Evolutionary conservation across 2,113 vertebrate genomes (phyloP), one percentile per base, ranked within the genome.

Genomic region (Pungitius pungitius): DNA sequence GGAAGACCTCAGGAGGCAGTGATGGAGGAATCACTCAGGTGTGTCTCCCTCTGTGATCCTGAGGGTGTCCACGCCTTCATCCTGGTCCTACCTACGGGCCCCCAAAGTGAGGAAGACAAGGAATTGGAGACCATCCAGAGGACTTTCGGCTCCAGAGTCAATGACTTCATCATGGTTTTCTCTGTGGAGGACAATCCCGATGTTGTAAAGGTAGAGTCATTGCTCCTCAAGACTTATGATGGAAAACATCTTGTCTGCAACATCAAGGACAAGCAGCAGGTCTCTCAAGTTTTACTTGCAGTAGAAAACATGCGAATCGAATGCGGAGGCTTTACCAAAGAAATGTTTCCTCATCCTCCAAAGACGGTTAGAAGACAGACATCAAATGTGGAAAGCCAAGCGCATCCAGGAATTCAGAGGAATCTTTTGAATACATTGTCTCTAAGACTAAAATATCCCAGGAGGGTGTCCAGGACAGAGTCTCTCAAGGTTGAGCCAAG

Each of bases 121-220:
- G 85, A 89, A 71, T 39, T 86, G 24, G 24, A 84, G 43, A 65
- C 26, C 69, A 80, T 87, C 22, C 74, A 52, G 18, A 40, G 35
- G 0, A 66, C 55, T 3, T 78, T 87, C 3, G 52, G 35, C 45
- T 47, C 20, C 2, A 8, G 0, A 42, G 57, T 80, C 0, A 56
- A 81, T 2, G 42, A 55, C 51, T 85, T 85, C 39, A 84, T 4
- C 4, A 56, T 79, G 69, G 47, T 86, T 3, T 47, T 88, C 35
- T 77, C 88, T 20, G 22, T 61, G 8, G 45, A 81, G 42, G 40
- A 27, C 56, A 63, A 69, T 62, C 57, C 42, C 1, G 73, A 63
- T 22, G 26, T 6, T 17, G 9, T 51, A 52, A 3, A 0, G 0
- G 33, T 20, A 30, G 17, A 52, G 20, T 69, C 10, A 1, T 63